Base-by-base conservation (phyloP, 1,140 invertebrate species). In the Pseudoatta argentina region DNA sequence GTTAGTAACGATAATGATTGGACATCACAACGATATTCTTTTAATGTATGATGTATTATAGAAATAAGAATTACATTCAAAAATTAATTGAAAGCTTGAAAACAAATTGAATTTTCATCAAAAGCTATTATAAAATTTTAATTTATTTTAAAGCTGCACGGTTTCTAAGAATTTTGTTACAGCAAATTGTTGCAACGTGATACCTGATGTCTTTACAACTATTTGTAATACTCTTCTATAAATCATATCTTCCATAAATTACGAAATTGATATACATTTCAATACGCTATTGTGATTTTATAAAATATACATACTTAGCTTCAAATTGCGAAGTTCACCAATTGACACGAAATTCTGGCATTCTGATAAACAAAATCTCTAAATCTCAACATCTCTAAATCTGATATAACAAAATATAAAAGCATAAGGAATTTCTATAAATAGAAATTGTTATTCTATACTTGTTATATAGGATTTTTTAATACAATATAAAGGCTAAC, bases 361-460 rank as follows among this genome's bases (percentile, higher is more conserved):
- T 10, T 51, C 16, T 14, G 3, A n/a, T n/a, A n/a, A n/a, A n/a
- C n/a, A n/a, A n/a, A n/a, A n/a, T n/a, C n/a, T n/a, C n/a, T n/a
- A n/a, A n/a, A n/a, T n/a, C n/a, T n/a, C n/a, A n/a, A n/a, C n/a
- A n/a, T n/a, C n/a, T n/a, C n/a, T n/a, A n/a, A 69, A 24, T 69
- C 6, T 51, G 1, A 48, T 44, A 24, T 44, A 10, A 44, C 8
- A 67, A 21, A 67, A 67, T 44, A n/a, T 67, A 67, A 1, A 67
- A 14, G 0, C 21, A 57, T 10, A 21, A 6, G 5, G 3, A 16
- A 51, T 51, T n/a, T 24, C 34, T 69, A 7, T 10, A 69, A 8
- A 48, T 16, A 69, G 39, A 51, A 48, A 69, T 69, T 69, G 12
- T 39, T 75, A 21, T 0, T 75, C 16, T 73, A 34, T 75, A 75